Percentiles rank a stretch among this genome's conserved stretches.
Conservation (phyloP, 2,888 invertebrate species). For the Hyppa rectilinea region DNA sequence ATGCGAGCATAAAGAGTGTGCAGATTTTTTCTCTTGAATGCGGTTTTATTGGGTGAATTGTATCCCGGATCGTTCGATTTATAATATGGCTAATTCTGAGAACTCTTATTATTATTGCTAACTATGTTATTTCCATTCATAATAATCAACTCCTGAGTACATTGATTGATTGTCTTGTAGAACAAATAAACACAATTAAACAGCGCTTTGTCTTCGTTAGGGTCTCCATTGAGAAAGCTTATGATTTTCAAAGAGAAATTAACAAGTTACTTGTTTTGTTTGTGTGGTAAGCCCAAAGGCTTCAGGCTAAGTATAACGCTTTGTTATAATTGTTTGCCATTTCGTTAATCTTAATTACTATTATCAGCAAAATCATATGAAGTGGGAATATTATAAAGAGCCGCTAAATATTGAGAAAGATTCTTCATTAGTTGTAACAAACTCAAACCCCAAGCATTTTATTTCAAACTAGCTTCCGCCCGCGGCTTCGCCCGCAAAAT, state of each 20-base stretch:
- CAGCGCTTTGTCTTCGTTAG: constrained; percentile 42
- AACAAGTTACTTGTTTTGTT: constrained; percentile 19
- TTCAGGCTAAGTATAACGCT: constrained; percentile 11
- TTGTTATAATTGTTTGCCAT: constrained; percentile 7
- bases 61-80: neutral
- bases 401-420: neutral
- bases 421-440: neutral
- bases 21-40: too few relatives aligned
- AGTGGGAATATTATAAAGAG: neutral
- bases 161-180: constrained; percentile 34
- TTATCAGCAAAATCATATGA: neutral
- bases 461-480: too few relatives aligned
- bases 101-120: neutral
- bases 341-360: constrained; percentile 9
- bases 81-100: neutral
- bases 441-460: too few relatives aligned
- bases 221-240: constrained; percentile 21
- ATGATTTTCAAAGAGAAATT: constrained; percentile 29
- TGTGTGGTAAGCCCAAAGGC: neutral
- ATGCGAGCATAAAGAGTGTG: too few relatives aligned
- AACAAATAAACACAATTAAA: constrained; percentile 43
- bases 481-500: too few relatives aligned
- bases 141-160: constrained; percentile 7
- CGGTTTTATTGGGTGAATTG: too few relatives aligned
- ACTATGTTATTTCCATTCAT: constrained; percentile 24